phyloP scores from a whole-genome alignment of 2,797 vertebrate species.

The Micromesistius poutassou region DNA sequence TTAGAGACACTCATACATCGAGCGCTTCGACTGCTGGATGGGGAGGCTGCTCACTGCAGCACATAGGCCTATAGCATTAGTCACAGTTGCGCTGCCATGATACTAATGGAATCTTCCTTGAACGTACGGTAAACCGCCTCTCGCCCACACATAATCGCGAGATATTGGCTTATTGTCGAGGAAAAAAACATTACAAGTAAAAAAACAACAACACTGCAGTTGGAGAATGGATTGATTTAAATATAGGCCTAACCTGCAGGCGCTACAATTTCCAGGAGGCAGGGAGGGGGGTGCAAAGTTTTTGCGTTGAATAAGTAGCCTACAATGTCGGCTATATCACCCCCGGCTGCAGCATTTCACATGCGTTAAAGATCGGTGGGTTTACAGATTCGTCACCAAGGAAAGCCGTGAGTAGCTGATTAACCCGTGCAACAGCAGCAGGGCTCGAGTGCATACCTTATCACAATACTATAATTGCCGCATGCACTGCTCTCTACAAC shows the following conservation, averaged over 20 bases:
- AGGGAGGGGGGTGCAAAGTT: constrained; percentile 43
- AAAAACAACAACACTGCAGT: background rate
- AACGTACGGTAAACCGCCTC: constrained; percentile 45
- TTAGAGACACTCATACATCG: constrained; percentile 19
- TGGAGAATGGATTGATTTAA: background rate
- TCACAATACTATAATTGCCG: constrained; percentile 59
- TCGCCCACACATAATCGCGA: constrained; percentile 43
- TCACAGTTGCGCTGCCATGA: constrained; percentile 66
- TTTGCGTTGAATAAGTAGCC: constrained; percentile 1
- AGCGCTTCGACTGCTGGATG: constrained; percentile 20
- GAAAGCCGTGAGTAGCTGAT: background rate
- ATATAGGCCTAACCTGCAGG: background rate
- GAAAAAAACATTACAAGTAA: background rate
- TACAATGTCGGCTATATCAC: background rate
- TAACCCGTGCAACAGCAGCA: too few relatives aligned
- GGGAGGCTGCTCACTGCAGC: constrained; percentile 67
- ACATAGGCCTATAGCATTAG: constrained; percentile 66
- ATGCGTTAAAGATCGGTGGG: background rate
- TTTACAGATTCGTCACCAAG: background rate
- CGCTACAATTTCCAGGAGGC: background rate
- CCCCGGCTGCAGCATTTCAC: background rate
- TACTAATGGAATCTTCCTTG: constrained; percentile 56
- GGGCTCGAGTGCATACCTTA: constrained; percentile 25
- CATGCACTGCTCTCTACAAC: constrained; percentile 47
- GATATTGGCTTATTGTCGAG: background rate